Conservation (phyloP, 2,113 vertebrate species). For the Centrocercus urophasianus region DNA sequence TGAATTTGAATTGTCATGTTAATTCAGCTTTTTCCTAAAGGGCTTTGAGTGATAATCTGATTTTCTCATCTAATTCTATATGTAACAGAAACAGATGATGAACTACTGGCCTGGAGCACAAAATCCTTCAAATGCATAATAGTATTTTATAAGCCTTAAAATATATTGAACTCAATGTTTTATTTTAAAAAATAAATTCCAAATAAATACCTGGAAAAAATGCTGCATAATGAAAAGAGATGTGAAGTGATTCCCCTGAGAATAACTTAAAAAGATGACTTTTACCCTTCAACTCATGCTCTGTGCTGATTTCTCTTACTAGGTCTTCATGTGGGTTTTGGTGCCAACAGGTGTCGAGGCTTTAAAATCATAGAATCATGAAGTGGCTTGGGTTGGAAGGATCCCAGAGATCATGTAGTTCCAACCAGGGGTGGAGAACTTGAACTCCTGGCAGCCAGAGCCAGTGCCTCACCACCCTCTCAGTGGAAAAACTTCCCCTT, state of each 20-base stretch:
- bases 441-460: no score
- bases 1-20: conserved; percentile 57
- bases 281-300: conserved; percentile 16
- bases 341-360: conserved; percentile 12
- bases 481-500: no score
- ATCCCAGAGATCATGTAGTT: no score
- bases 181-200: conserved; percentile 37
- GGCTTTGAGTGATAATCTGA: conserved; percentile 53
- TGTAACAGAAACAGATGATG: neutral
- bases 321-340: conserved; percentile 18
- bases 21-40: conserved; percentile 58
- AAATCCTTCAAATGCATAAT: conserved; percentile 27
- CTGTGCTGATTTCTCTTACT: conserved; percentile 6
- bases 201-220: conserved; percentile 31
- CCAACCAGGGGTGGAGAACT: no score
- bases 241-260: conserved; percentile 14
- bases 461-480: no score
- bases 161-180: conserved; percentile 15
- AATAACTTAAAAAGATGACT: conserved; percentile 29
- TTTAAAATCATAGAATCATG: neutral
- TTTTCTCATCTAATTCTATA: conserved; percentile 56
- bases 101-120: conserved; percentile 38
- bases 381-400: no score
- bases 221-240: conserved; percentile 33
- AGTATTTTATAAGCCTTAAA: conserved; percentile 17